A percentile compares a stretch with the other conserved stretches of the same genome.
Evolutionary conservation across 2,888 invertebrate species (phyloP).

Genomic region (Melanotus villosus): DNA sequence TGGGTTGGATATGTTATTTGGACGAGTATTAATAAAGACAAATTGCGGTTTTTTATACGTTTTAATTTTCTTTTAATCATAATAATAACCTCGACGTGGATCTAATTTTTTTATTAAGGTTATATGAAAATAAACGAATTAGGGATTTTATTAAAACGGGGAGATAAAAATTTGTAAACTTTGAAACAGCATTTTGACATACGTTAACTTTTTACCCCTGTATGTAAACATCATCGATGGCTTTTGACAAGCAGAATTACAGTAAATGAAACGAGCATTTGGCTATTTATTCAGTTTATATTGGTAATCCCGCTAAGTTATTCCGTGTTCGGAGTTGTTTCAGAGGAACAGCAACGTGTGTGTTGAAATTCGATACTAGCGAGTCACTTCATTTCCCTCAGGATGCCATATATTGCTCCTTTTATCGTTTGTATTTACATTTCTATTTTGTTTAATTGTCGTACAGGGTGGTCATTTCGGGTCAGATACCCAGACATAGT

Average conservation of each 20-base stretch:
- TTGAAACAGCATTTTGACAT: background rate
- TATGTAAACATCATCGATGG: no score
- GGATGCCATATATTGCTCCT: conserved; percentile 7
- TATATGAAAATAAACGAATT: background rate
- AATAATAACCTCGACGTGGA: no score
- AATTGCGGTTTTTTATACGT: no score
- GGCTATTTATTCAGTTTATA: background rate
- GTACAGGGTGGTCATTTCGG: background rate
- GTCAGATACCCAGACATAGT: background rate
- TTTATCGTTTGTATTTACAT: conserved; percentile 8
- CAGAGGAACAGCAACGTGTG: background rate
- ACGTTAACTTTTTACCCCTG: no score
- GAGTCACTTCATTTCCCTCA: conserved; percentile 7
- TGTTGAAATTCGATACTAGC: conserved; percentile 7
- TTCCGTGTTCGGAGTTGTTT: conserved; percentile 1
- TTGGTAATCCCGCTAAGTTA: conserved; percentile 1
- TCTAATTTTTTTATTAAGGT: no score
- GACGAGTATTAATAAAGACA: no score
- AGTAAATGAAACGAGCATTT: no score
- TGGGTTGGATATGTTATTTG: no score
- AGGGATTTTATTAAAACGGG: background rate
- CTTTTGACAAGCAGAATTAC: no score
- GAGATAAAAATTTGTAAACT: background rate
- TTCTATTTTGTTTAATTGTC: conserved; percentile 19
- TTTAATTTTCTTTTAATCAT: no score